Conservation (phyloP, 2,113 vertebrate species). For the Tragulus kanchil region DNA sequence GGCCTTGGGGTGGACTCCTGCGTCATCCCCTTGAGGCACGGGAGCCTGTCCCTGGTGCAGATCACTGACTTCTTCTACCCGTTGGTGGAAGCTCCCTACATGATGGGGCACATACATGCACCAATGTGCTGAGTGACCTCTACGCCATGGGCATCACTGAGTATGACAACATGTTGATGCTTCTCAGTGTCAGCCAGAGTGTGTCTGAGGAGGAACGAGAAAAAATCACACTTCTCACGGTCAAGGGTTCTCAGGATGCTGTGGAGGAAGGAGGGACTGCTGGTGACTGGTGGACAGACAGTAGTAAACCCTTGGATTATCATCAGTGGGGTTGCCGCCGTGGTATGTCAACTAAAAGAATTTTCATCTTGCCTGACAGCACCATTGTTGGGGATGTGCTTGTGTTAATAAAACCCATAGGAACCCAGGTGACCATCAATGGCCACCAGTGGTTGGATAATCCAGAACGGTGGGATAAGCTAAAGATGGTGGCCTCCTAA, state of each 20-base stretch:
- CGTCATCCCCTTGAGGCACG: slow-evolving; percentile 94
- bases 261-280: slow-evolving; percentile 96
- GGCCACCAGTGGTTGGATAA: slow-evolving; percentile 95
- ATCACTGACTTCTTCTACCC: slow-evolving; percentile 98
- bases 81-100: slow-evolving; percentile 95
- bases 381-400: slow-evolving; percentile 94
- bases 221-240: slow-evolving; percentile 87
- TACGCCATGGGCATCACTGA: slow-evolving; percentile 97
- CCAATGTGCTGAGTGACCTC: slow-evolving; percentile 95
- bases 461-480: slow-evolving; percentile 94
- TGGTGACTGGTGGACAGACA: slow-evolving; percentile 93
- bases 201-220: slow-evolving; percentile 93
- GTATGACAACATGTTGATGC: slow-evolving; percentile 97
- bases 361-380: slow-evolving; percentile 94
- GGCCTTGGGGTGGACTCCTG: slow-evolving; percentile 95
- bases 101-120: slow-evolving; percentile 96
- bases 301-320: slow-evolving; percentile 97
- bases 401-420: slow-evolving; percentile 95
- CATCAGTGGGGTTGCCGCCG: slow-evolving; percentile 93
- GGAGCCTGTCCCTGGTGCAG: slow-evolving; percentile 94
- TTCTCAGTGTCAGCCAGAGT: slow-evolving; percentile 95
- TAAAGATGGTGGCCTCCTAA: slow-evolving; percentile 93
- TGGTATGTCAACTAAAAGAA: slow-evolving; percentile 94
- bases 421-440: slow-evolving; percentile 95
- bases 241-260: slow-evolving; percentile 93